Evolutionary conservation across 2,888 invertebrate genomes (phyloP).

Genomic region (Scrobipalpa atriplicella): DNA sequence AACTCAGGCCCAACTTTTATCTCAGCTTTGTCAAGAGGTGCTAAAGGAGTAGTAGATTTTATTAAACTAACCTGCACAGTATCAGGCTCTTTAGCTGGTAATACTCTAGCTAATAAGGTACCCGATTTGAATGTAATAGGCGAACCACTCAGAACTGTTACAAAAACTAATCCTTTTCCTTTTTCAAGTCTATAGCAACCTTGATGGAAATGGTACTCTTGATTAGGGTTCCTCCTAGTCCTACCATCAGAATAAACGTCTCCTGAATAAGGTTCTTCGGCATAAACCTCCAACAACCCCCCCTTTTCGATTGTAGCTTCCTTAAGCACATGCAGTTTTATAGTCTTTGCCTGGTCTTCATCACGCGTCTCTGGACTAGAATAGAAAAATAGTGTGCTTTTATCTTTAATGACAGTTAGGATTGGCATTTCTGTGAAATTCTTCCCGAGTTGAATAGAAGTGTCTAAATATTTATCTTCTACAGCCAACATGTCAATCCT

Average conservation of each 20-base stretch:
- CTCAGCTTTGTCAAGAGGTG: neutral
- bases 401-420: slow-evolving; percentile 30
- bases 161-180: slow-evolving; percentile 32
- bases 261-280: slow-evolving; percentile 30
- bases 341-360: neutral
- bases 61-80: slow-evolving; percentile 16
- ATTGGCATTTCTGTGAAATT: slow-evolving; percentile 32
- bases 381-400: slow-evolving; percentile 32
- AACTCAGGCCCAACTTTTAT: slow-evolving; percentile 4
- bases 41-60: neutral
- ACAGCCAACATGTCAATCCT: slow-evolving; percentile 28
- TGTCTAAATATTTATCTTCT: slow-evolving; percentile 25
- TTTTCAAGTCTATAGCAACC: slow-evolving; percentile 30
- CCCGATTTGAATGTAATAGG: neutral
- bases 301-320: slow-evolving; percentile 15
- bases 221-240: slow-evolving; percentile 29
- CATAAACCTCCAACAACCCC: slow-evolving; percentile 20
- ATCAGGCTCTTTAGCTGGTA: neutral
- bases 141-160: slow-evolving; percentile 6
- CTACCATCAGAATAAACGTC: slow-evolving; percentile 35
- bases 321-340: neutral
- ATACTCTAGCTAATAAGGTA: slow-evolving; percentile 18
- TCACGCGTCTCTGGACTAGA: slow-evolving; percentile 26
- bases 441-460: slow-evolving; percentile 31
- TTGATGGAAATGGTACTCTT: slow-evolving; percentile 33